Conservation (phyloP, 2,113 vertebrate species). For the Tonatia bakeri region DNA sequence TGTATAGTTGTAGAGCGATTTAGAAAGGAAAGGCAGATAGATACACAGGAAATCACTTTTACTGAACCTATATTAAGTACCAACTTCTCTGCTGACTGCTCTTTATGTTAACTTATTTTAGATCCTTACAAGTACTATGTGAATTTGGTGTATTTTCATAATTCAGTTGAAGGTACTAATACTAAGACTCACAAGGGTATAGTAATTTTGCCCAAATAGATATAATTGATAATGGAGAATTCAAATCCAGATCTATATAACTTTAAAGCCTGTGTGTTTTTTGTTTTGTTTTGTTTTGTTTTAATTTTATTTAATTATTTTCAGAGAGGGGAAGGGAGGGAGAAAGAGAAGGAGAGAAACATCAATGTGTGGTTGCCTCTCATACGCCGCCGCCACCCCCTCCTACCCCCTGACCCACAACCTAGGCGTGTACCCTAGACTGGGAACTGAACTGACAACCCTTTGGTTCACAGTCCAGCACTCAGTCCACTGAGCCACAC, state of each 20-base stretch:
- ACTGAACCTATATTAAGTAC: background rate
- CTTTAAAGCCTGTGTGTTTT: background rate
- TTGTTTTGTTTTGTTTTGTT: too few relatives aligned
- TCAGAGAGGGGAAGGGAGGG: too few relatives aligned
- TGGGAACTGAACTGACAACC: too few relatives aligned
- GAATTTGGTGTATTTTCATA: slow-evolving; percentile 8
- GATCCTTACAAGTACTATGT: background rate
- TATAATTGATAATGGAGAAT: background rate
- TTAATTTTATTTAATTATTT: too few relatives aligned
- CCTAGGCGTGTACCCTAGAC: too few relatives aligned
- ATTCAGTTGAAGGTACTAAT: background rate
- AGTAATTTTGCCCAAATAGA: background rate
- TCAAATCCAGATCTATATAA: background rate
- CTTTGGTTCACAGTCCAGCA: too few relatives aligned
- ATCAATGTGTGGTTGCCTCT: too few relatives aligned
- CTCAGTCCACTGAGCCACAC: too few relatives aligned
- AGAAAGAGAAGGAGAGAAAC: too few relatives aligned
- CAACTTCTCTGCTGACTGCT: background rate
- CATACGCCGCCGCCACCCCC: too few relatives aligned
- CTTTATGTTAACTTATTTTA: slow-evolving; percentile 31
- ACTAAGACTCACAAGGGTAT: background rate
- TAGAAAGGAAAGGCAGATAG: background rate
- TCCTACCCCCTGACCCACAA: too few relatives aligned
- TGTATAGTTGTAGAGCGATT: background rate
- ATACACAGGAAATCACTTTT: background rate